Evolutionary conservation across 1,140 invertebrate species (phyloP).

Genomic region (Eciton burchellii): DNA sequence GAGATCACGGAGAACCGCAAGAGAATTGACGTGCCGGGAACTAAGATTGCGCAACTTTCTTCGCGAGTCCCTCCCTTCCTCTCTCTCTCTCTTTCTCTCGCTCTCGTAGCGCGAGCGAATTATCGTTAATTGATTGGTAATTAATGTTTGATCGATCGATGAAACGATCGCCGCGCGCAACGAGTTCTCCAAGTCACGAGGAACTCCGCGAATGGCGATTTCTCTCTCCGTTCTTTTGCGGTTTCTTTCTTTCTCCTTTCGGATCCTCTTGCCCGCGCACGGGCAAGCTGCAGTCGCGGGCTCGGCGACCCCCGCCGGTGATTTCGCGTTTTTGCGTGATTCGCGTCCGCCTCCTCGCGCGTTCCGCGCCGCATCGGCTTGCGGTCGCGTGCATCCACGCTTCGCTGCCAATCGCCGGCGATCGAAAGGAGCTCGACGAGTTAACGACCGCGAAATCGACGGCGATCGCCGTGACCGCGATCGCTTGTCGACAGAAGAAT

Average conservation of each 20-base stretch:
- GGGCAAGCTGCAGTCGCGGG: no score
- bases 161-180: not conserved
- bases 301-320: conserved; percentile 17
- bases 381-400: conserved; percentile 52
- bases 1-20: not conserved
- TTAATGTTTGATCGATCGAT: conserved; percentile 14
- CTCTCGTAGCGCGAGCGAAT: not conserved
- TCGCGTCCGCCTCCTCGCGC: not conserved
- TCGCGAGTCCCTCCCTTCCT: not conserved
- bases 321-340: conserved; percentile 37
- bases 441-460: conserved; percentile 64
- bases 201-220: no score
- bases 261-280: no score
- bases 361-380: conserved; percentile 30
- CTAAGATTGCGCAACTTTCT: not conserved
- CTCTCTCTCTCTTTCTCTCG: not conserved
- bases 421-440: conserved; percentile 47
- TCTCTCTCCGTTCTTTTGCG: no score
- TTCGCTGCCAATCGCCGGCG: conserved; percentile 44
- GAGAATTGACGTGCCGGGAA: not conserved
- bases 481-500: conserved; percentile 35
- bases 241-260: no score
- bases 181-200: no score
- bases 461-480: conserved; percentile 43
- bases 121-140: no score